Percentiles rank a stretch among this genome's conserved stretches.
These are phyloP conservation scores for Chrysomela aeneicollis DNA, from an alignment of 2,888 invertebrate genomes.

Conservation along the genomic window DNA sequence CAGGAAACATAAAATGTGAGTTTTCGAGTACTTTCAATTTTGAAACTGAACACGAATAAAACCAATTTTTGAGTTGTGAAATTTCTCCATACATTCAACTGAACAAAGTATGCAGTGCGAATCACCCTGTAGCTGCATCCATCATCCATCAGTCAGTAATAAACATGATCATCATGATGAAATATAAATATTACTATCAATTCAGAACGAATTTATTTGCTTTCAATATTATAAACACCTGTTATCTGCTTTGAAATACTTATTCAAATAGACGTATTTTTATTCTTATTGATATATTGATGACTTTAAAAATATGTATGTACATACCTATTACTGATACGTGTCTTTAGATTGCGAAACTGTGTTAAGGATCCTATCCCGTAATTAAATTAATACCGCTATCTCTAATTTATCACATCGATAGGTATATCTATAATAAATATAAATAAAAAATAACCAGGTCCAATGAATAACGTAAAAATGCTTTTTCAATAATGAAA, in stretches of 20 bases:
- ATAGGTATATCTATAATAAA: too few species aligned
- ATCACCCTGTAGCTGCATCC: slow-evolving; percentile 25
- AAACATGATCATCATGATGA: slow-evolving; percentile 45
- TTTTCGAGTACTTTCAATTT: too few species aligned
- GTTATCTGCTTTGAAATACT: slow-evolving; percentile 53
- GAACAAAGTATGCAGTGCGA: neutral
- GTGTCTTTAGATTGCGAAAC: neutral
- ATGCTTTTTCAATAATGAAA: too few species aligned
- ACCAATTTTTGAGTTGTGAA: too few species aligned
- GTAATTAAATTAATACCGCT: neutral
- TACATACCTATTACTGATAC: slow-evolving; percentile 1
- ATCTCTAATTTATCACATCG: neutral
- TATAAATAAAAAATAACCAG: too few species aligned
- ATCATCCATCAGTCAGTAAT: slow-evolving; percentile 33
- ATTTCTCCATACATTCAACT: too few species aligned
- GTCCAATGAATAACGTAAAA: too few species aligned
- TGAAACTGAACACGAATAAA: too few species aligned
- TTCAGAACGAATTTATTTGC: slow-evolving; percentile 53
- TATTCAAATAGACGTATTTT: slow-evolving; percentile 49
- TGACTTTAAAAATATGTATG: slow-evolving; percentile 25
- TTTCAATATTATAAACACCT: slow-evolving; percentile 53
- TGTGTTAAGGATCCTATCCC: neutral
- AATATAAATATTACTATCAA: slow-evolving; percentile 54
- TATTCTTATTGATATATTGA: slow-evolving; percentile 39
- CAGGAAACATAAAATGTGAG: too few species aligned